Conservation (phyloP, 2,113 vertebrate genomes). For the Oxyura jamaicensis region DNA sequence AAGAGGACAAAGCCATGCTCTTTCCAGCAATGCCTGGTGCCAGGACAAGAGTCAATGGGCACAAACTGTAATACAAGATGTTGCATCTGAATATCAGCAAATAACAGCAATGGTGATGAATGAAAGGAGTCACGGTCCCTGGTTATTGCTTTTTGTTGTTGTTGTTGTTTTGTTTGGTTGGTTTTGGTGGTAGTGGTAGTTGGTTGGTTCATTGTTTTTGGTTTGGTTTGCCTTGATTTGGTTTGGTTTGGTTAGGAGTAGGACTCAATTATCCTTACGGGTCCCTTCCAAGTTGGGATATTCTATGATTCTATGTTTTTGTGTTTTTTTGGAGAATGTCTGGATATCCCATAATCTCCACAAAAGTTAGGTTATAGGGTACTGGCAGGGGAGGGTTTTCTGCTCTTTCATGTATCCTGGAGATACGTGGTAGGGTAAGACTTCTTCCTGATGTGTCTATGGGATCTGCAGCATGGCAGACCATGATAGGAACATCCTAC, state of each 20-base stretch:
- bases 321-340: neutral
- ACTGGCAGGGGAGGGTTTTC: neutral
- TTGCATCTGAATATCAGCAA: neutral
- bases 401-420: neutral
- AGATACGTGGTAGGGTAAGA: rapidly evolving
- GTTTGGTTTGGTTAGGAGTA: too few relatives aligned
- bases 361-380: rapidly evolving
- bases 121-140: neutral
- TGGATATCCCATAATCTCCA: neutral
- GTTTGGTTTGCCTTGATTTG: too few relatives aligned
- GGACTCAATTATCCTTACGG: too few relatives aligned
- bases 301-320: too few relatives aligned
- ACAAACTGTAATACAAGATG: neutral
- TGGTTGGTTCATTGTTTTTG: too few relatives aligned
- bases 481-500: neutral
- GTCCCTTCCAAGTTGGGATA: too few relatives aligned
- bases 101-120: neutral
- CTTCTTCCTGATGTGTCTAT: neutral
- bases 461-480: neutral
- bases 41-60: neutral
- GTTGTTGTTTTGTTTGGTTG: neutral
- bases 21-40: neutral
- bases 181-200: neutral
- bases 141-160: neutral
- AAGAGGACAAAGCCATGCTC: neutral